Base-by-base conservation (phyloP, 2,113 vertebrate genomes). In the Paedocypris sp. region DNA sequence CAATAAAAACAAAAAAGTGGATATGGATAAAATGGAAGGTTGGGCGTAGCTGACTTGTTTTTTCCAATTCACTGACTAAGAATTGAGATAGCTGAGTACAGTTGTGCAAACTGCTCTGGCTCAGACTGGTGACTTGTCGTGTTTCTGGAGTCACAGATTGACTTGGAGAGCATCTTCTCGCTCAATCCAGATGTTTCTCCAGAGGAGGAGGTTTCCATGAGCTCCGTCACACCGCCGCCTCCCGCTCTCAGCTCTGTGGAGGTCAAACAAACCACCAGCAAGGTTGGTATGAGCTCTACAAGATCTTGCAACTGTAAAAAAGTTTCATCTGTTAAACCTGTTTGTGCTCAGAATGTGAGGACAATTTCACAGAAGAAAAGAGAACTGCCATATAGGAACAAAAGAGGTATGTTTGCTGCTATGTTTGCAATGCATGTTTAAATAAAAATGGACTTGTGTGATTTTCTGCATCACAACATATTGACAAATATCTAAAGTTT, bases 111-210 rank as follows among this genome's bases (percentile, higher is more conserved):
- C n/a, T n/a, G n/a, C n/a, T n/a, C n/a, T n/a, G n/a, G n/a, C n/a
- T n/a, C n/a, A n/a, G n/a, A n/a, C n/a, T n/a, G n/a, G n/a, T n/a
- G 18, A n/a, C n/a, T 25, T 47, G 20, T 19, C 5, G 5, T 13
- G 13, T 19, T 42, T 70, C 57, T 69, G 59, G 52, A 20, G 8
- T 16, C 57, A 63, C 78, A 98, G 94, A 97, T 98, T 79, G 95
- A 97, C 71, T 79, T 98, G 81, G 95, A 98, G 71, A 95, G 91
- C 77, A 90, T 96, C 85, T 98, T 97, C 89, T 86, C 90, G 73
- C 92, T 97, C 80, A 98, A 98, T 74, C 90, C 92, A 49, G 90
- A 95, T 70, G 85, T 98, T 76, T 88, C 84, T 64, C 87, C 86
- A 53, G 91, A 96, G 74, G 95, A 98, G 73, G 91, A 97, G 74